These are phyloP conservation scores for Gallirallus australis DNA, from an alignment of 2,797 vertebrate genomes.

Conservation along the genomic window DNA sequence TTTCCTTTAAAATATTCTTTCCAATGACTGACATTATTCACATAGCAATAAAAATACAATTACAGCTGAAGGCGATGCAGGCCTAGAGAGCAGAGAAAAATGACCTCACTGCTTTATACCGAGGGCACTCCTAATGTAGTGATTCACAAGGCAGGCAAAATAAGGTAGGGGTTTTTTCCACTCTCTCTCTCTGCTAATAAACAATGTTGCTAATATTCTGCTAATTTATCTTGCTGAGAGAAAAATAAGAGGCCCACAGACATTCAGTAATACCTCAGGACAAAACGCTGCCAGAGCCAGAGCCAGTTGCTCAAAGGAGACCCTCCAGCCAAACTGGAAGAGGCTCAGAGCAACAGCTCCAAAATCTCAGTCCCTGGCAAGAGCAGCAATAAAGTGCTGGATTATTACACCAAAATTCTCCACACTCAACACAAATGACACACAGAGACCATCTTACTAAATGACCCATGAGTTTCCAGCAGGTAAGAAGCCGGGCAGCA, in stretches of 20 bases:
- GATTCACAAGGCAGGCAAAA: background rate
- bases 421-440: background rate
- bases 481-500: background rate
- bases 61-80: background rate
- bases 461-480: background rate
- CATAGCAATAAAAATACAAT: slow-evolving; percentile 39
- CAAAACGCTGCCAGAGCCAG: background rate
- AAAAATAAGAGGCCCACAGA: background rate
- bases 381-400: background rate
- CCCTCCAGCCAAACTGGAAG: background rate
- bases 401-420: background rate
- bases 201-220: background rate
- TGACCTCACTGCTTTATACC: background rate
- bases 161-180: rapidly evolving
- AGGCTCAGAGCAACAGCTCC: background rate
- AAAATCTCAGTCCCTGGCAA: background rate
- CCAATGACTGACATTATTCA: slow-evolving; percentile 28
- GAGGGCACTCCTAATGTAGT: background rate
- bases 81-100: background rate
- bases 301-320: background rate
- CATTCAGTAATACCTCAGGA: background rate
- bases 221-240: background rate
- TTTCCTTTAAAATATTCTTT: slow-evolving; percentile 45
- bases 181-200: background rate
- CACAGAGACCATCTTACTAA: background rate